These are phyloP conservation scores for Limanda limanda DNA, from an alignment of 2,113 vertebrate species.

Conservation along the genomic window DNA sequence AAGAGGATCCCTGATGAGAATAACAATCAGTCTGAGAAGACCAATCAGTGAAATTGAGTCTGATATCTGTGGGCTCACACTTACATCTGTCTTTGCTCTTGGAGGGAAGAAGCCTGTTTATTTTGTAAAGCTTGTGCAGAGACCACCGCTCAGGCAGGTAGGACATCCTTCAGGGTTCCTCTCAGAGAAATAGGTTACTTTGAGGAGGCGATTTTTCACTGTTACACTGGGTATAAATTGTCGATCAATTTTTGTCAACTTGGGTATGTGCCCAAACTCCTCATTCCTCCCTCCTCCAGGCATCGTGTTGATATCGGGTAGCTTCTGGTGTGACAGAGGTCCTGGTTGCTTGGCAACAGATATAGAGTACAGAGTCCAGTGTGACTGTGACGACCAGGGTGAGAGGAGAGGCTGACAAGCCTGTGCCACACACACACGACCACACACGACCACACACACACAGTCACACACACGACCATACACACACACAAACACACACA, in stretches of 20 bases:
- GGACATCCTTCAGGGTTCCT: neutral
- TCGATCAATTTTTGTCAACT: constrained; percentile 69
- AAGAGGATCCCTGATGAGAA: constrained; percentile 36
- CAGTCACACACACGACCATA: too few species aligned
- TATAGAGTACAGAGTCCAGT: constrained; percentile 65
- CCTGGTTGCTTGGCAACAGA: constrained; percentile 79
- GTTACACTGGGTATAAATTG: constrained; percentile 63
- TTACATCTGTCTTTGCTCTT: constrained; percentile 11
- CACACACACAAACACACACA: constrained; percentile 5
- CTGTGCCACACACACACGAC: constrained; percentile 9
- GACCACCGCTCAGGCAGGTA: constrained; percentile 8
- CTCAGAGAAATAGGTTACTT: constrained; percentile 41
- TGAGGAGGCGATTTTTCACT: constrained; percentile 53
- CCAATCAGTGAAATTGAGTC: constrained; percentile 5
- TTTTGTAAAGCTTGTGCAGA: neutral
- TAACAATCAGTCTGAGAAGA: constrained; percentile 28
- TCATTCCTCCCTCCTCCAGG: constrained; percentile 47
- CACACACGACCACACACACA: neutral
- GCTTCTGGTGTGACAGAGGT: constrained; percentile 65
- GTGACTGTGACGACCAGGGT: constrained; percentile 69
- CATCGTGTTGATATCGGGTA: constrained; percentile 51
- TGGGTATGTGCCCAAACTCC: constrained; percentile 51
- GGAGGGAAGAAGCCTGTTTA: neutral
- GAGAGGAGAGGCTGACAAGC: constrained; percentile 66
- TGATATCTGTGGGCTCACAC: neutral